Evolutionary conservation across 2,113 vertebrate genomes (phyloP).

Genomic region (Corythaixoides concolor): DNA sequence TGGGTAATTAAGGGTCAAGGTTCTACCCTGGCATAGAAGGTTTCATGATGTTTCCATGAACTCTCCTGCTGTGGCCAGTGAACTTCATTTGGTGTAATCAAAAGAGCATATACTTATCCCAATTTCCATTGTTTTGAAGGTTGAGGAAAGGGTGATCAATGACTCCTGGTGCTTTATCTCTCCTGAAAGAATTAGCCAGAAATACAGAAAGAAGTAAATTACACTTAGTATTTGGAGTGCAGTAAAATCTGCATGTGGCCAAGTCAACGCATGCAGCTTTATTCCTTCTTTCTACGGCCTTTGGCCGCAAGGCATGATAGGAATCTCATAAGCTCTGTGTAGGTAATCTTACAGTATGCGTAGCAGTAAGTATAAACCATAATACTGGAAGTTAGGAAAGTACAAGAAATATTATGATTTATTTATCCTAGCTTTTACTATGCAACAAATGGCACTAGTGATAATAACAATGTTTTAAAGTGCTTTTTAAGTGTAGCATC

Average conservation of each 20-base stretch:
- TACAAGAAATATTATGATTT: neutral
- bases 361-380: neutral
- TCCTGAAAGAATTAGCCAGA: neutral
- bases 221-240: rapidly evolving
- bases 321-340: neutral
- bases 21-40: neutral
- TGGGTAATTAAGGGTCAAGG: neutral
- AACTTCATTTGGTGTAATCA: neutral
- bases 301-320: neutral
- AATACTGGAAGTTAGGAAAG: neutral
- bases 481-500: neutral
- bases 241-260: neutral
- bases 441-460: rapidly evolving
- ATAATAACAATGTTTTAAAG: neutral
- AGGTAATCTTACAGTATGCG: neutral
- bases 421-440: neutral
- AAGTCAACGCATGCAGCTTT: neutral
- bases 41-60: neutral
- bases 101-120: rapidly evolving
- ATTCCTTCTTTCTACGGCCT: neutral
- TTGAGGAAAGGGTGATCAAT: rapidly evolving
- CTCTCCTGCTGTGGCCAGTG: neutral
- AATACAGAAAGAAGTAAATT: neutral
- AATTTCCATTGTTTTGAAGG: neutral
- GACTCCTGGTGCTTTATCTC: neutral